Conservation (phyloP, 2,888 invertebrate genomes). For the Drosophila mimica region DNA sequence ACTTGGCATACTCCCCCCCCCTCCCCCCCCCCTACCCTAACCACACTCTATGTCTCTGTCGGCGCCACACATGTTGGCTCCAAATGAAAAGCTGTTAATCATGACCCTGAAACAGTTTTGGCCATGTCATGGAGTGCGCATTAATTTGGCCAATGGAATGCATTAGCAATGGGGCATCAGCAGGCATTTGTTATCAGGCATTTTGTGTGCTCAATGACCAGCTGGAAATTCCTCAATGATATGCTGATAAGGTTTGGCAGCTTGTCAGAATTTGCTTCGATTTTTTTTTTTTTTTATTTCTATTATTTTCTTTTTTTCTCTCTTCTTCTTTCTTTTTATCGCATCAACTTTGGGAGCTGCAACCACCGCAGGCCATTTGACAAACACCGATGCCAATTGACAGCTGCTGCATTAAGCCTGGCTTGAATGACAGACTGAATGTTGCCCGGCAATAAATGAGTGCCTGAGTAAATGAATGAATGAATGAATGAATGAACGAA, state of each 20-base stretch:
- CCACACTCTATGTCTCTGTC: background rate
- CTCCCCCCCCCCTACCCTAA: no score
- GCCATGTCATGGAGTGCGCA: slow-evolving; percentile 69
- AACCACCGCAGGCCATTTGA: slow-evolving; percentile 51
- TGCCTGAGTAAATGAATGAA: slow-evolving; percentile 3
- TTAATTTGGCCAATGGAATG: slow-evolving; percentile 60
- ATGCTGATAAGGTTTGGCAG: slow-evolving; percentile 53
- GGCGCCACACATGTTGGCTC: background rate
- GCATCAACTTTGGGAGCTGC: slow-evolving; percentile 31
- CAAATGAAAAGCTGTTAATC: slow-evolving; percentile 69
- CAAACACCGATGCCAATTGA: slow-evolving; percentile 54
- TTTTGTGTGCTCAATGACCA: slow-evolving; percentile 58
- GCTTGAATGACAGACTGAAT: slow-evolving; percentile 43
- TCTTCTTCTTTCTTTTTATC: slow-evolving; percentile 20
- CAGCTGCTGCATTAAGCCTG: slow-evolving; percentile 45
- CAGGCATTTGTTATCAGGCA: slow-evolving; percentile 18
- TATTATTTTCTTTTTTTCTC: background rate
- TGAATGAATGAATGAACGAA: background rate
- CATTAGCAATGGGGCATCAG: slow-evolving; percentile 53
- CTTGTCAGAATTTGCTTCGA: slow-evolving; percentile 28
- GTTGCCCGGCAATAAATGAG: slow-evolving; percentile 37
- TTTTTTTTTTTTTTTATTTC: background rate
- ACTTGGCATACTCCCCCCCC: background rate
- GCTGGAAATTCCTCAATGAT: slow-evolving; percentile 69
- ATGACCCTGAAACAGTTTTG: slow-evolving; percentile 50